Conservation (phyloP, 2,113 vertebrate genomes). For the Sarotherodon lohbergeri region DNA sequence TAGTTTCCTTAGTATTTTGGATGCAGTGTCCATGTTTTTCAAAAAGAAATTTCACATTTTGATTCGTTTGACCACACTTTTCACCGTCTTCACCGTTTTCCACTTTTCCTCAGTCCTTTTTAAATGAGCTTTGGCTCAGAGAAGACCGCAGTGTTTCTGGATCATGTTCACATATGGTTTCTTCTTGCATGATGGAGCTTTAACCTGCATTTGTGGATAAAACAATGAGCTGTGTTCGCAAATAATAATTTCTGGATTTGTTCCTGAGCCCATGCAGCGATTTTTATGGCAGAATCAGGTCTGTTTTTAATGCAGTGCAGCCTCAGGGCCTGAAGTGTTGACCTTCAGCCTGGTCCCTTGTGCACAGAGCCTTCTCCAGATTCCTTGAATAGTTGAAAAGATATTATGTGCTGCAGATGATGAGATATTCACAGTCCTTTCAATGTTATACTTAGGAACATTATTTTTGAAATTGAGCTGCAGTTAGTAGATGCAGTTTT, state of each 20-base stretch:
- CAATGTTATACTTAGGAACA: background rate
- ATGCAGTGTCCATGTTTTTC: background rate
- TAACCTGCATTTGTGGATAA: background rate
- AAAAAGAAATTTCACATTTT: background rate
- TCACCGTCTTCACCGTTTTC: background rate
- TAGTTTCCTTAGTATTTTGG: background rate
- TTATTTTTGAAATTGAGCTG: fast-evolving
- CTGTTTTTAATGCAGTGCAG: background rate
- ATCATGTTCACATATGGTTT: background rate
- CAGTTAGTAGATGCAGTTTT: background rate
- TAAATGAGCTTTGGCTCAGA: background rate
- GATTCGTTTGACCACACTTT: background rate
- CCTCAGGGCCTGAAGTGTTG: background rate
- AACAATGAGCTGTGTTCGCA: background rate
- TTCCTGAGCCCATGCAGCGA: background rate
- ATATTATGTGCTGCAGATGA: background rate
- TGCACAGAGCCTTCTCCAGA: background rate
- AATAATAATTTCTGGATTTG: background rate
- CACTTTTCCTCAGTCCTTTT: background rate
- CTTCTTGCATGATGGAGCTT: background rate
- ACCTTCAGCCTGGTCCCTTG: background rate
- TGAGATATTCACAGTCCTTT: background rate
- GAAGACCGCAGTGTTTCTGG: background rate
- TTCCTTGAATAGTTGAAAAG: background rate
- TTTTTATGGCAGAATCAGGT: background rate